A percentile compares a stretch with the other conserved stretches of the same genome.
These are phyloP conservation scores for Ceyx margarethae DNA, from an alignment of 2,113 vertebrate genomes.

Conservation along the genomic window DNA sequence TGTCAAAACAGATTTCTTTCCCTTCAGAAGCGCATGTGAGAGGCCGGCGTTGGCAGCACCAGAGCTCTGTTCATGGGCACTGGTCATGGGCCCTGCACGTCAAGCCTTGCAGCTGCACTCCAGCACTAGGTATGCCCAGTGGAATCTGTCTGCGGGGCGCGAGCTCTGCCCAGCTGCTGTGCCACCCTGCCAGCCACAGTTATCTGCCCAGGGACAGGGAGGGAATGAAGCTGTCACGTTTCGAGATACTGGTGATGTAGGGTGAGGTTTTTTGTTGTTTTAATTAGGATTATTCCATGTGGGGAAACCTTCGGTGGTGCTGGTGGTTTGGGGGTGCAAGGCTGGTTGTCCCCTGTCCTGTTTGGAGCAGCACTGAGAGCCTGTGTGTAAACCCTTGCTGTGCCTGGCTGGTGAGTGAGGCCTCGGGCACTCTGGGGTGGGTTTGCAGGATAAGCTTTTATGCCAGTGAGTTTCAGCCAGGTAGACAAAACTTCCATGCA, in stretches of 20 bases:
- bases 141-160: not conserved
- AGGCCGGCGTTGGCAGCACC: not conserved
- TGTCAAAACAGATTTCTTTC: constrained; percentile 21
- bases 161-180: not conserved
- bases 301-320: not conserved
- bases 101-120: not conserved
- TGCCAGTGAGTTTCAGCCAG: not conserved
- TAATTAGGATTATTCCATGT: fast-evolving
- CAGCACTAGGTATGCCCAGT: not conserved
- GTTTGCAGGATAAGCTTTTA: not conserved
- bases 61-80: fast-evolving
- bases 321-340: not conserved
- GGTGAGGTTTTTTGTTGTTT: not conserved
- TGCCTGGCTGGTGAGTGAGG: not conserved
- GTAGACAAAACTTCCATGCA: not conserved
- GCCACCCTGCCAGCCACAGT: fast-evolving
- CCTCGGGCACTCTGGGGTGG: fast-evolving
- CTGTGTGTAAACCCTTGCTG: not conserved
- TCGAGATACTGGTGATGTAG: not conserved
- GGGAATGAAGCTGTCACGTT: not conserved
- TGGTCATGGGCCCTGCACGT: not conserved
- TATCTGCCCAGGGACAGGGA: not conserved
- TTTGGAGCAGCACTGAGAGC: not conserved
- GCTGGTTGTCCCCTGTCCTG: not conserved
- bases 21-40: not conserved